These are phyloP conservation scores for Egretta garzetta DNA, from an alignment of 2,113 vertebrate genomes.

Conservation along the genomic window DNA sequence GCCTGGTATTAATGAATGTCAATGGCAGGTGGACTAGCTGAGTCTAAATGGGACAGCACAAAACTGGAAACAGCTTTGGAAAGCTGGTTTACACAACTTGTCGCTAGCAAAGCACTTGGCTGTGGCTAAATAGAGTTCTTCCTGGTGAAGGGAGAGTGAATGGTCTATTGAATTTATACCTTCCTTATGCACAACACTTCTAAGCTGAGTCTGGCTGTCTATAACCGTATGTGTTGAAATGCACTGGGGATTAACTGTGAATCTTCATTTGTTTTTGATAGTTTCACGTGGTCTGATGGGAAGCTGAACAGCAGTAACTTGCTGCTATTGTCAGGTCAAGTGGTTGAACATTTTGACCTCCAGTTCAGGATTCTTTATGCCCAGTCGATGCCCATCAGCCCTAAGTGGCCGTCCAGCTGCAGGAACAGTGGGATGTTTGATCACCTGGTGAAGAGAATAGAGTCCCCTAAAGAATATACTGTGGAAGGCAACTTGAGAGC, in stretches of 20 bases:
- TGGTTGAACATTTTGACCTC: slow-evolving; percentile 93
- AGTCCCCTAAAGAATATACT: slow-evolving; percentile 68
- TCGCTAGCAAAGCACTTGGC: not conserved
- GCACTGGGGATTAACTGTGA: not conserved
- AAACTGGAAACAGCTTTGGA: not conserved
- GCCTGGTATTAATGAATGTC: not conserved
- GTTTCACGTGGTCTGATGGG: slow-evolving; percentile 95
- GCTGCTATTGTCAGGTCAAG: slow-evolving; percentile 90
- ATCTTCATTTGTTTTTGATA: slow-evolving; percentile 63
- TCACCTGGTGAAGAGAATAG: slow-evolving; percentile 59
- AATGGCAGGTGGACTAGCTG: too few relatives aligned
- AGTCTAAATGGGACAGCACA: not conserved
- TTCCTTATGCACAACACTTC: not conserved
- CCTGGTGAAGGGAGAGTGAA: not conserved
- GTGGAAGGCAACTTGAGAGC: slow-evolving; percentile 64
- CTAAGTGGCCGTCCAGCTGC: slow-evolving; percentile 58
- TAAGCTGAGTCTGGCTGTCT: not conserved
- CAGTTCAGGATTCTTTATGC: slow-evolving; percentile 96
- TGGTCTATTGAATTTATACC: not conserved
- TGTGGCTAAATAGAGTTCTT: not conserved
- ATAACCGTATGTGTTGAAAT: not conserved
- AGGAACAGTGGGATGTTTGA: slow-evolving; percentile 75
- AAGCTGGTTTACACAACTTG: not conserved
- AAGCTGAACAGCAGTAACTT: slow-evolving; percentile 97
- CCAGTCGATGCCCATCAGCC: slow-evolving; percentile 85